Conservation (phyloP, 2,888 invertebrate genomes). For the Taphrorychus bicolor region DNA sequence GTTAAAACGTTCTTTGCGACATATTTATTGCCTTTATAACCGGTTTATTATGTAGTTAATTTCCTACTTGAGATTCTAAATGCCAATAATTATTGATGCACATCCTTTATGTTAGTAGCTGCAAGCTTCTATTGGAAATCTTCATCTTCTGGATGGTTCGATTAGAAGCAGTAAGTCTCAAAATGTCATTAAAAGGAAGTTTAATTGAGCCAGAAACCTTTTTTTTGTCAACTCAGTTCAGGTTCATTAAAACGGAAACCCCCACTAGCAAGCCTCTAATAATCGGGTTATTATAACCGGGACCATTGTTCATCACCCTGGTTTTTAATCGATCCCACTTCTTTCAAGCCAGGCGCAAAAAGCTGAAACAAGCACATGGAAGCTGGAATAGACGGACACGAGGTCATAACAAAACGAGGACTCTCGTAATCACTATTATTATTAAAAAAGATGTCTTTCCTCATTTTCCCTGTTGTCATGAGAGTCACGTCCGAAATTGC, state of each 20-base stretch:
- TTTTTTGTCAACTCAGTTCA: neutral
- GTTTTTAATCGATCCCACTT: slow-evolving; percentile 11
- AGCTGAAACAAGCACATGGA: neutral
- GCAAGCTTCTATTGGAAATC: no score
- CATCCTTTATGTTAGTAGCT: no score
- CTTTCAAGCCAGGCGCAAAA: neutral
- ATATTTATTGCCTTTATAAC: no score
- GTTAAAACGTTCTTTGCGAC: no score
- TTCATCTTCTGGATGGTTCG: no score
- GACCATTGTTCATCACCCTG: neutral
- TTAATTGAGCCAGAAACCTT: neutral
- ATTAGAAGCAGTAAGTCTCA: no score
- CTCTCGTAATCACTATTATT: neutral
- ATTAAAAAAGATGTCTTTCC: neutral
- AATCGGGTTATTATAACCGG: neutral
- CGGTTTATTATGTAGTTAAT: no score
- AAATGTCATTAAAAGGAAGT: no score
- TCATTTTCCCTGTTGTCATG: neutral
- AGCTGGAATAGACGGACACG: neutral
- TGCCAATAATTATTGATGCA: no score
- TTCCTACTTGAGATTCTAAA: no score
- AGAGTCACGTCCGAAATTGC: slow-evolving; percentile 3
- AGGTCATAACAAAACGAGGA: no score
- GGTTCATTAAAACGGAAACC: slow-evolving; percentile 9
- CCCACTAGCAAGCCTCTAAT: no score